Base-by-base conservation (phyloP, 2,797 vertebrate species). In the Crax fasciolata region DNA sequence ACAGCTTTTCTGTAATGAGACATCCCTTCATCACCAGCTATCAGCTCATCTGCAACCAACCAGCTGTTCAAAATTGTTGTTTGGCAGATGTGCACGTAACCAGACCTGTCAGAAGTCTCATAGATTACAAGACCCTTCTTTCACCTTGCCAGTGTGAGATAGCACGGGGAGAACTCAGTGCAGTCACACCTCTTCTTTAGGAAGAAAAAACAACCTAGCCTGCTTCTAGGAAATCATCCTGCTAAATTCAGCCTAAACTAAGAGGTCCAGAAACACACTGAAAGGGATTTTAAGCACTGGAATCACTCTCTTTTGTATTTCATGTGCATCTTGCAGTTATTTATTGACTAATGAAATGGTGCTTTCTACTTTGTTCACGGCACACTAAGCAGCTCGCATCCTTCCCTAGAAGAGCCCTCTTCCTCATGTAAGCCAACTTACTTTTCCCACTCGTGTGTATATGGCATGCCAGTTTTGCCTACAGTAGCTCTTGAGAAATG, bases 281-380 rank as follows among this genome's bases (percentile, higher is more conserved):
- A 54, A 46, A 59, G 11, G 30, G 17, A 41, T 58, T 32, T 3
- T 28, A 8, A 21, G 13, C 6, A 14, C 27, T 27, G 3, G 8
- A 3, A 41, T 73, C 8, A 7, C 11, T 68, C 21, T 30, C 6
- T 41, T 73, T 30, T 24, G 10, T 10, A 58, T 3, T 55, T 78
- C 21, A 12, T 0, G 6, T 8, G n/a, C 0, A 0, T 38, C 89
- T 68, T 66, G 19, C 43, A 75, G 32, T 52, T 11, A 35, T 52
- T 89, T 59, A n/a, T 2, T 17, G 17, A 27, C 62, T 84, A 51
- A 67, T 6, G 5, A 55, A 76, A 54, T 20, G 4, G 49, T 4
- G 11, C 18, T 17, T 57, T 86, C 41, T 61, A 12, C 15, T 14
- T 44, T 51, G 38, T 44, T 77, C 51, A 21, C 16, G 10, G 13